A percentile compares a stretch with the other conserved stretches of the same genome.
These are phyloP conservation scores for Lamprologus ornatipinnis DNA, from an alignment of 2,113 vertebrate species.

Conservation along the genomic window DNA sequence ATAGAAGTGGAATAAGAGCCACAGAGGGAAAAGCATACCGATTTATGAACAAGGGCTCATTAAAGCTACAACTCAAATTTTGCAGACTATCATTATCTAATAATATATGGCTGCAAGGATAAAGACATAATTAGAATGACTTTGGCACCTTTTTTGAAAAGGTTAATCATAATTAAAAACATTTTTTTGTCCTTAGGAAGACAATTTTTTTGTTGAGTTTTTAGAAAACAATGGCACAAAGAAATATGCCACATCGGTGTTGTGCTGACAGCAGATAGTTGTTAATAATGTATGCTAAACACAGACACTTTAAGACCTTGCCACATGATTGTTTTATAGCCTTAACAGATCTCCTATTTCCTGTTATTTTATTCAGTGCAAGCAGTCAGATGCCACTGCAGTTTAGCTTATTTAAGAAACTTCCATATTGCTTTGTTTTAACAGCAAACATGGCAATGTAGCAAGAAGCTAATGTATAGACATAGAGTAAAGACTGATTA, in stretches of 20 bases:
- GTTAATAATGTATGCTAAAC: not conserved
- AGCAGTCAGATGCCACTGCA: not conserved
- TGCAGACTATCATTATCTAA: not conserved
- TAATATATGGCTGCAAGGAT: not conserved
- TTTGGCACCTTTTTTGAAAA: not conserved
- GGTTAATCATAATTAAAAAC: not conserved
- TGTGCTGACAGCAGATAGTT: not conserved
- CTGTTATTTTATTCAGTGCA: not conserved
- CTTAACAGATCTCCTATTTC: not conserved
- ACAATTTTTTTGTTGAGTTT: not conserved
- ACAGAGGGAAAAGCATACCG: not conserved
- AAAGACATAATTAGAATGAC: not conserved
- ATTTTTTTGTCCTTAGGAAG: not conserved
- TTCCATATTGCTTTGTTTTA: not conserved
- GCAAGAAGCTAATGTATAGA: not conserved
- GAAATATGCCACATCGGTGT: not conserved
- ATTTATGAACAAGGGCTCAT: not conserved
- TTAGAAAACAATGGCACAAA: not conserved
- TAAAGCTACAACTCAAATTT: not conserved
- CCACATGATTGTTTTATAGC: not conserved
- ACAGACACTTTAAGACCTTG: not conserved
- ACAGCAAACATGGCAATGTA: not conserved
- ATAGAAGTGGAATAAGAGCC: not conserved
- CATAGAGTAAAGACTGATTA: not conserved
- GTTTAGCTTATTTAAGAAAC: not conserved